These are phyloP conservation scores for Halcyon chelicuti DNA, from an alignment of 2,797 vertebrate genomes.

Conservation along the genomic window DNA sequence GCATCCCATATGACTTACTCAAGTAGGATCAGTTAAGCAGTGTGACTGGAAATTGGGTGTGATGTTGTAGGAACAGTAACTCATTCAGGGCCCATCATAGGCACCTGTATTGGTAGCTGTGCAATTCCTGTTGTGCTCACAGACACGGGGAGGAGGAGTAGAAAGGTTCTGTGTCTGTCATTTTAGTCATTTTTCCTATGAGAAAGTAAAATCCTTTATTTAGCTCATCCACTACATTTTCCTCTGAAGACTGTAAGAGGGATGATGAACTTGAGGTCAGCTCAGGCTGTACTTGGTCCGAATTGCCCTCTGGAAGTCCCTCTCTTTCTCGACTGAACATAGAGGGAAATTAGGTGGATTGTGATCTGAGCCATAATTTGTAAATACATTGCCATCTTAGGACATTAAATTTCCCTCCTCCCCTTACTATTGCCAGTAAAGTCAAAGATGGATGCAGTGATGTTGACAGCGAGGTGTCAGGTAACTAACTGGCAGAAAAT, in stretches of 20 bases:
- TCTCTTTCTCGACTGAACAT: not conserved
- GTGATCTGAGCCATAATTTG: not conserved
- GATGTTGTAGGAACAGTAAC: not conserved
- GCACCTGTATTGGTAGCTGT: not conserved
- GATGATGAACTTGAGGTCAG: not conserved
- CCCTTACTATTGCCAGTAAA: not conserved
- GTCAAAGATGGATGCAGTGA: not conserved
- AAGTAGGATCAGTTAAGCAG: not conserved
- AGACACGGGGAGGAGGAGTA: not conserved
- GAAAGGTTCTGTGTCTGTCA: not conserved
- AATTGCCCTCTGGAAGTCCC: not conserved
- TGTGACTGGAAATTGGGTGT: not conserved
- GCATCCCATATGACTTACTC: not conserved
- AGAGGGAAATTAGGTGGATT: not conserved
- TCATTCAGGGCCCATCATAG: accelerated
- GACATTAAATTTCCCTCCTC: not conserved
- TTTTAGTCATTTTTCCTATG: not conserved
- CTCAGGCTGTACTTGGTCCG: not conserved
- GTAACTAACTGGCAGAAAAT: not conserved
- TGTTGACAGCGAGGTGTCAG: not conserved
- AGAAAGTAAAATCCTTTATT: not conserved
- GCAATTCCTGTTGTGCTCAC: not conserved
- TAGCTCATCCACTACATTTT: not conserved
- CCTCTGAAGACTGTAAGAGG: not conserved
- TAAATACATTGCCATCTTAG: not conserved